Conservation (phyloP, 2,797 vertebrate species). For the Poecilia picta region DNA sequence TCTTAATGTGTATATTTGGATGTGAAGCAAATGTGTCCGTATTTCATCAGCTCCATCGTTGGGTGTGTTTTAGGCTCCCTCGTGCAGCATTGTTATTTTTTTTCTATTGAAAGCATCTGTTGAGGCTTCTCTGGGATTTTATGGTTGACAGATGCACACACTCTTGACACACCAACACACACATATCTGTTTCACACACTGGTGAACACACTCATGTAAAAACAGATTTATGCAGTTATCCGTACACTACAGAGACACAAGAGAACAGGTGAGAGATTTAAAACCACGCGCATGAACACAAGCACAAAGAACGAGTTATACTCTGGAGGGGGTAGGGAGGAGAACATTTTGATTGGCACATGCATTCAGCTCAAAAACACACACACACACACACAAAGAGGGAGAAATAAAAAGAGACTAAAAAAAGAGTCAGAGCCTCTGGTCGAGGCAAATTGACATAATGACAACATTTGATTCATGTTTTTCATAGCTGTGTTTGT, state of each 20-base stretch:
- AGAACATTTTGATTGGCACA: slow-evolving; percentile 27
- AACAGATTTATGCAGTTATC: slow-evolving; percentile 13
- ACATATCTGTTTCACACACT: slow-evolving; percentile 7
- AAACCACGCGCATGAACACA: neutral
- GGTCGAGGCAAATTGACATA: slow-evolving; percentile 43
- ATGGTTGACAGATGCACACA: slow-evolving; percentile 23
- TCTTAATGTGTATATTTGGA: neutral
- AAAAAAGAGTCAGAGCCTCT: slow-evolving; percentile 5
- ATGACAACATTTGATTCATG: slow-evolving; percentile 39
- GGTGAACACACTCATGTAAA: slow-evolving; percentile 14
- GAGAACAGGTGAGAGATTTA: slow-evolving; percentile 9
- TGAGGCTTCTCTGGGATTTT: slow-evolving; percentile 31
- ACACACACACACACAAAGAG: neutral
- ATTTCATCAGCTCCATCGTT: neutral
- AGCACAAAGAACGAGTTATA: neutral
- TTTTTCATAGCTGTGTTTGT: slow-evolving; percentile 28
- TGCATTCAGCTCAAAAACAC: neutral
- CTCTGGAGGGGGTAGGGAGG: neutral
- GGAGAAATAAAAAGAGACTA: neutral
- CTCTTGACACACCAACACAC: slow-evolving; percentile 2
- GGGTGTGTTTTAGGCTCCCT: slow-evolving; percentile 15
- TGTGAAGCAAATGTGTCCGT: slow-evolving; percentile 1
- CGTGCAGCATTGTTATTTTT: slow-evolving; percentile 22
- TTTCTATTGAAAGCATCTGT: slow-evolving; percentile 35
- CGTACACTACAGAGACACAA: neutral